phyloP scores from a whole-genome alignment of 2,888 invertebrate genomes.

The Drosophila leonis region DNA sequence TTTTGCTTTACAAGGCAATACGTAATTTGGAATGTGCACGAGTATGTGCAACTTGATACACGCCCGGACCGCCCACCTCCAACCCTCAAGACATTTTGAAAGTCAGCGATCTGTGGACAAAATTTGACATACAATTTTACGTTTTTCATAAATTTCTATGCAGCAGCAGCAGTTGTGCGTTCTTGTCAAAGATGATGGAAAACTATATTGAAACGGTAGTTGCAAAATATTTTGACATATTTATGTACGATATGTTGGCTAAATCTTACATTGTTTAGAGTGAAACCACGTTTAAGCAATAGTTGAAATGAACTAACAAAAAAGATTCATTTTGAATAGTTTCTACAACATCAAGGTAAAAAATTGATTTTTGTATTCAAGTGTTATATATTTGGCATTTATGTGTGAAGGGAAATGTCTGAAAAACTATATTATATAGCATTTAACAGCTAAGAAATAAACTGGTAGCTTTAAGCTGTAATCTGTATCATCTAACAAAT shows the following conservation, averaged over 20 bases:
- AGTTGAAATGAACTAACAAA: background rate
- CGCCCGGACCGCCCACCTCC: constrained; percentile 1
- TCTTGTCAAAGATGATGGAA: constrained; percentile 28
- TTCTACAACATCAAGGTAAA: background rate
- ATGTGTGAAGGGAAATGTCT: too few species aligned
- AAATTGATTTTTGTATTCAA: background rate
- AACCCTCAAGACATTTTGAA: constrained; percentile 29
- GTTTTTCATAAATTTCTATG: background rate
- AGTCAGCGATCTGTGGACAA: constrained; percentile 40
- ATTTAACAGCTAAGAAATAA: too few species aligned
- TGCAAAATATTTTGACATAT: constrained; percentile 2
- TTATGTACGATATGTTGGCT: background rate
- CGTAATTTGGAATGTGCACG: constrained; percentile 69
- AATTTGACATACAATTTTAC: constrained; percentile 31
- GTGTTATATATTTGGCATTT: background rate
- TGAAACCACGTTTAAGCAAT: background rate
- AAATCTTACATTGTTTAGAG: background rate
- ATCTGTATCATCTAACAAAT: too few species aligned
- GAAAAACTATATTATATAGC: too few species aligned
- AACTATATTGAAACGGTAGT: constrained; percentile 11
- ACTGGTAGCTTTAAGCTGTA: too few species aligned
- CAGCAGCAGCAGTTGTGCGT: background rate
- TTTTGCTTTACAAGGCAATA: constrained; percentile 77
- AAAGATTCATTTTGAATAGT: background rate
- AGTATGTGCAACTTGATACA: constrained; percentile 26